Conservation (phyloP, 2,888 invertebrate species). For the Drosophila sordidula region DNA sequence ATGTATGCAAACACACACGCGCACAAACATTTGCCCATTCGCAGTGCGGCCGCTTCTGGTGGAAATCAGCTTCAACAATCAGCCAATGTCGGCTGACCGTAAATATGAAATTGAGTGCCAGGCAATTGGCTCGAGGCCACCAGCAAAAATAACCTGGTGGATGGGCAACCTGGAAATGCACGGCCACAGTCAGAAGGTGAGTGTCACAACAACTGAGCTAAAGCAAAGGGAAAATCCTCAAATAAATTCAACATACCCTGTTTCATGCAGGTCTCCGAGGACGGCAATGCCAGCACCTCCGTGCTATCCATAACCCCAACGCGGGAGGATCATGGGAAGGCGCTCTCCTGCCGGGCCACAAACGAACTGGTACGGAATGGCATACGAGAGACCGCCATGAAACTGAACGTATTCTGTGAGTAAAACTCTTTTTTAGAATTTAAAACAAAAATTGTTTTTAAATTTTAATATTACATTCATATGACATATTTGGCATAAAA, state of each 20-base stretch:
- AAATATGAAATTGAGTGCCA: slow-evolving; percentile 93
- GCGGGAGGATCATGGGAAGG: slow-evolving; percentile 91
- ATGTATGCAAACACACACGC: slow-evolving; percentile 39
- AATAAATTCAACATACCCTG: neutral
- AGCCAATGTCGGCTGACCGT: slow-evolving; percentile 93
- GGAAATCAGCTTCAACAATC: slow-evolving; percentile 91
- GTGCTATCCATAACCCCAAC: slow-evolving; percentile 91
- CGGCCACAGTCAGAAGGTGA: slow-evolving; percentile 84
- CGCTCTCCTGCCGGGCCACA: slow-evolving; percentile 92
- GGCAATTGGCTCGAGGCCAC: slow-evolving; percentile 93
- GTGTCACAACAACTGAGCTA: neutral
- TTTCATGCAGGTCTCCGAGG: slow-evolving; percentile 89
- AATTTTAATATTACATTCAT: neutral
- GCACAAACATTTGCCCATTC: slow-evolving; percentile 25
- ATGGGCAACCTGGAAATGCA: slow-evolving; percentile 90
- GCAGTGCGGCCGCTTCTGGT: slow-evolving; percentile 93
- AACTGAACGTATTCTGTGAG: slow-evolving; percentile 95
- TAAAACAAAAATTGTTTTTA: neutral
- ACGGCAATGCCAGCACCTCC: slow-evolving; percentile 93
- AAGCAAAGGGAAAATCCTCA: neutral
- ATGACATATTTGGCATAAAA: neutral
- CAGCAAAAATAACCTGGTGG: slow-evolving; percentile 94
- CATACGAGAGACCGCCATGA: slow-evolving; percentile 91
- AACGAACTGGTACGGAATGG: slow-evolving; percentile 91
- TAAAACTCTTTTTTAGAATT: slow-evolving; percentile 64